phyloP scores from a whole-genome alignment of 2,797 vertebrate genomes.

The Sandelia bainsii region DNA sequence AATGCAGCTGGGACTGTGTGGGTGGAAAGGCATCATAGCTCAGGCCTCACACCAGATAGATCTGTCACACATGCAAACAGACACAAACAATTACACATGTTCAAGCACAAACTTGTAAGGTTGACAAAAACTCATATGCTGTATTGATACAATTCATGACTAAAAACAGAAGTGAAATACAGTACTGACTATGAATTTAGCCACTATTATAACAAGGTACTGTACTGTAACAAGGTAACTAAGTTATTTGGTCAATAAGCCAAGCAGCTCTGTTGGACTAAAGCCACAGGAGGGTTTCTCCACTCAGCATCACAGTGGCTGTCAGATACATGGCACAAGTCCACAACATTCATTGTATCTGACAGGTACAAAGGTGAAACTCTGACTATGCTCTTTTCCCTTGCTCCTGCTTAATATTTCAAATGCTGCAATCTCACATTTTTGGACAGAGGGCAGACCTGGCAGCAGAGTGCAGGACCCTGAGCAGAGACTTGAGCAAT shows the following conservation, averaged over 20 bases:
- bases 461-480: slow-evolving; percentile 64
- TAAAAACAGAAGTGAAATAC: neutral
- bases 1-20: slow-evolving; percentile 64
- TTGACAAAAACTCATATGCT: neutral
- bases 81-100: neutral
- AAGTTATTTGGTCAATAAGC: neutral
- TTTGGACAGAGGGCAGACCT: slow-evolving; percentile 56
- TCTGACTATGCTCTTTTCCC: slow-evolving; percentile 64
- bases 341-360: slow-evolving; percentile 52
- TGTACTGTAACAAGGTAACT: neutral
- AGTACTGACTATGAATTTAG: neutral
- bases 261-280: slow-evolving; percentile 13
- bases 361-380: slow-evolving; percentile 54
- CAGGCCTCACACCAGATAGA: slow-evolving; percentile 43
- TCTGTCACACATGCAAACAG: slow-evolving; percentile 24
- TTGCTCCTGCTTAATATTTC: slow-evolving; percentile 74
- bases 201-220: neutral
- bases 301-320: slow-evolving; percentile 28
- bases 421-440: slow-evolving; percentile 57
- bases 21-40: slow-evolving; percentile 43
- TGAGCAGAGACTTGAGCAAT: slow-evolving; percentile 65
- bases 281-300: slow-evolving; percentile 24
- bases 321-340: slow-evolving; percentile 37
- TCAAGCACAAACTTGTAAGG: neutral
- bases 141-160: neutral